Base-by-base conservation (phyloP, 2,113 vertebrate species). In the Microtus pennsylvanicus region DNA sequence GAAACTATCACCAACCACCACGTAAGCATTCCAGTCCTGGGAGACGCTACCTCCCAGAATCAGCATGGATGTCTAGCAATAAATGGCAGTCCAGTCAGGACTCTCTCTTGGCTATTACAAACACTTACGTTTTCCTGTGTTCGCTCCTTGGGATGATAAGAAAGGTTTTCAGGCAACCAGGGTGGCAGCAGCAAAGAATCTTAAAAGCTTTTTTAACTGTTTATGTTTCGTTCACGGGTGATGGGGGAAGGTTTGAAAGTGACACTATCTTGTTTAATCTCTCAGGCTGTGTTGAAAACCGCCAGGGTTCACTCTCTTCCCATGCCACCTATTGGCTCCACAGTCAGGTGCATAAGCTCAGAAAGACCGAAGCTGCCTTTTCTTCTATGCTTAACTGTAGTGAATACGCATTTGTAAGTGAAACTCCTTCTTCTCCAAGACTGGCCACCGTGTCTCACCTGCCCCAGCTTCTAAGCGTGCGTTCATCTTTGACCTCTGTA, bases 171-270 rank as follows among this genome's bases (percentile, higher is more conserved):
- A 87, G 91, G 85, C 81, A 63, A 83, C 0, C 3, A 45, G 85
- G 87, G 89, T 90, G 94, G 94, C 89, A 85, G 94, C 91, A 61
- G 77, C 52, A 80, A 96, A 85, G 96, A 97, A 96, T 94, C 94
- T 91, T 95, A 96, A 97, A 96, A 97, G 97, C 96, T 97, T 97
- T 97, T 81, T 81, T 65, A 89, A 93, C 86, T 96, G 96, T 95
- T 95, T 91, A 67, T 47, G 72, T 85, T 94, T 94, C 81, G 78
- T 95, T 81, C 95, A 26, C 38, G 78, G 90, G 90, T 69, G 70
- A 76, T 7, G 19, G 69, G 67, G 95, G 67, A 30, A 63, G 63
- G n/a, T 69, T 90, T 93, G 67, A 76, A 67, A 55, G 76, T 50
- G 67, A 52, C 42, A 6, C 76, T 26, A 81, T 55, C 88, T 72